Evolutionary conservation across 2,888 invertebrate genomes (phyloP).

Genomic region (Stenodera caucasica): DNA sequence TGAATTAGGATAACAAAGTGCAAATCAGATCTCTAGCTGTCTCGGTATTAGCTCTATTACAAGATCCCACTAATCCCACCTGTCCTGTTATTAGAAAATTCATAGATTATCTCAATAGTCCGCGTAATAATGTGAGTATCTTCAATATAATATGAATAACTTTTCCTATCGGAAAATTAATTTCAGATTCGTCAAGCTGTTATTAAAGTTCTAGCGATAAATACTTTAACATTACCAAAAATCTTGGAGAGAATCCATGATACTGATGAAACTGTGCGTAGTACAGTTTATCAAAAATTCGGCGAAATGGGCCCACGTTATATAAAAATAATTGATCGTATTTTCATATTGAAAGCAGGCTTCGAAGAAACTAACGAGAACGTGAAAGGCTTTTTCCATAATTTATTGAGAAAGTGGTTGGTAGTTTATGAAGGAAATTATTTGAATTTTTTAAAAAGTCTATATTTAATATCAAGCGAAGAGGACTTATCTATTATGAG

Average conservation of each 20-base stretch:
- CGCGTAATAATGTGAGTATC: conserved; percentile 64
- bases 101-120: conserved; percentile 71
- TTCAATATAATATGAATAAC: background rate
- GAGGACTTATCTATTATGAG: conserved; percentile 64
- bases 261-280: conserved; percentile 74
- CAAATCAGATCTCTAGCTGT: conserved; percentile 80
- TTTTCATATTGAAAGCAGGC: conserved; percentile 64
- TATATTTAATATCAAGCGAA: conserved; percentile 70
- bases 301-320: conserved; percentile 37
- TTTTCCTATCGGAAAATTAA: background rate
- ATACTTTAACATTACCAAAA: conserved; percentile 31
- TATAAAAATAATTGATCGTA: conserved; percentile 67
- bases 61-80: conserved; percentile 73
- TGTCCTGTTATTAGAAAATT: conserved; percentile 78
- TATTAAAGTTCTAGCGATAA: conserved; percentile 39
- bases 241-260: conserved; percentile 71
- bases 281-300: conserved; percentile 55
- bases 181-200: conserved; percentile 39
- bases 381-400: conserved; percentile 55
- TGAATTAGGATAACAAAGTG: conserved; percentile 67
- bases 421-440: conserved; percentile 70
- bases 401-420: conserved; percentile 75
- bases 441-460: conserved; percentile 68
- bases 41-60: conserved; percentile 74
- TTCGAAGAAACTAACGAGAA: conserved; percentile 63